phyloP scores from a whole-genome alignment of 2,797 vertebrate species.

The Crax fasciolata region DNA sequence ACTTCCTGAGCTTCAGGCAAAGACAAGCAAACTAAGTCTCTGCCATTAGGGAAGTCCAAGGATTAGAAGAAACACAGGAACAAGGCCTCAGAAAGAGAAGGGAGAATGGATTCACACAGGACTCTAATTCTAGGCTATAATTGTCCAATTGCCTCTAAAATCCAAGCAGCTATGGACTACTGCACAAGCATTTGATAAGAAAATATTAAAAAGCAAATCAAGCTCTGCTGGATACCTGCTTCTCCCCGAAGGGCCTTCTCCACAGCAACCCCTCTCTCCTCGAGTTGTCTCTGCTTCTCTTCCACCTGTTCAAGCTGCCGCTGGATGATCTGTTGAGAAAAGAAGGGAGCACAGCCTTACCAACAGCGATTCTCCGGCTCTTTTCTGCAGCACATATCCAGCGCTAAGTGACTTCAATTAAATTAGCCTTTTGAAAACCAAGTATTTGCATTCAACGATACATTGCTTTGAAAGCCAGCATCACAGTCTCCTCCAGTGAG shows the following conservation, averaged over 20 bases:
- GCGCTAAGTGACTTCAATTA: not conserved
- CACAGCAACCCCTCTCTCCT: constrained; percentile 96
- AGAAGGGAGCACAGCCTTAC: not conserved
- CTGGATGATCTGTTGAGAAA: constrained; percentile 92
- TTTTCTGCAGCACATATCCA: not conserved
- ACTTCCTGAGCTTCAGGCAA: constrained; percentile 15
- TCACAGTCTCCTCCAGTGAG: not conserved
- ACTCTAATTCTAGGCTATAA: not conserved
- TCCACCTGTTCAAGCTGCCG: constrained; percentile 99
- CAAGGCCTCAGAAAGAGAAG: not conserved
- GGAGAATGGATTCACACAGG: not conserved
- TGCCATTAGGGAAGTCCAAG: not conserved
- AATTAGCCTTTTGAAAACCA: not conserved
- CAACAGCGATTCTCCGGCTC: not conserved
- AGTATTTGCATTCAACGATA: not conserved
- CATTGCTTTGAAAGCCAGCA: not conserved
- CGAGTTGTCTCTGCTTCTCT: constrained; percentile 97
- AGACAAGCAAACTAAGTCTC: not conserved
- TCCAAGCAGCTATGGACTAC: constrained; percentile 19
- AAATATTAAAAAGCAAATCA: constrained; percentile 21
- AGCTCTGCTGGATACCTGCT: constrained; percentile 90
- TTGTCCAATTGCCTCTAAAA: not conserved
- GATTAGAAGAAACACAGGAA: constrained; percentile 22
- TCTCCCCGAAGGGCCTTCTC: constrained; percentile 98
- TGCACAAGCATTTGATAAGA: constrained; percentile 23